Evolutionary conservation across 1,140 invertebrate genomes (phyloP), one percentile per base, ranked within the genome.

Genomic region (Drosophila paulistorum): DNA sequence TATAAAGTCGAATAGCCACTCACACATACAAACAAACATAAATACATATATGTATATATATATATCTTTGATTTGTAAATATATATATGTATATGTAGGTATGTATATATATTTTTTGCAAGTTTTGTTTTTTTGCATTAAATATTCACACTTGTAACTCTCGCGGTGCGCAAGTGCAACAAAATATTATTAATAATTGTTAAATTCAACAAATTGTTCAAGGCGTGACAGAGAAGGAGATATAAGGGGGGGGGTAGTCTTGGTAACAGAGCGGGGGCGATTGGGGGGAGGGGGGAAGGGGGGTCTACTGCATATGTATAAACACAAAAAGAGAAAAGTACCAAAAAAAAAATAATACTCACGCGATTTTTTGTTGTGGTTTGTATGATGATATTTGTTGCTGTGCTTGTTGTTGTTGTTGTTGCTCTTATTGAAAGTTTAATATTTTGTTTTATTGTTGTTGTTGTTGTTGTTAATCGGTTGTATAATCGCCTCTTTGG

Each of bases 111-210:
- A 1, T 37, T 59, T 20, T 39, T 11, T 59, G 20, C 13, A 37
- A 35, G 20, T 23, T 37, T 35, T 37, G n/a, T 42, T 17, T 23
- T 65, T 23, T 65, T 65, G 42, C 26, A 42, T 35, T 41, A 42
- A 54, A 48, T 59, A 30, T 26, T 48, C 33, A n/a, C 45, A 42
- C 54, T n/a, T 57, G 9, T 37, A 55, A 54, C 17, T 51, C 45
- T 51, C 45, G 45, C 17, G 23, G 45, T 51, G 45, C 37, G 23
- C 26, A 39, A 20, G 60, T 45, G 37, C 37, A 26, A 62, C 41
- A 45, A 71, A 51, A 65, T 74, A 42, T 77, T 74, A 41, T 65
- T 65, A 59, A 68, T 64, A 55, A 64, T 61, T 72, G 39, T 62
- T 65, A 60, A 65, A 65, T 77, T 45, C 45, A 74, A 62, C 23